Evolutionary conservation across 2,113 vertebrate species (phyloP).

Genomic region (Axis porcinus): DNA sequence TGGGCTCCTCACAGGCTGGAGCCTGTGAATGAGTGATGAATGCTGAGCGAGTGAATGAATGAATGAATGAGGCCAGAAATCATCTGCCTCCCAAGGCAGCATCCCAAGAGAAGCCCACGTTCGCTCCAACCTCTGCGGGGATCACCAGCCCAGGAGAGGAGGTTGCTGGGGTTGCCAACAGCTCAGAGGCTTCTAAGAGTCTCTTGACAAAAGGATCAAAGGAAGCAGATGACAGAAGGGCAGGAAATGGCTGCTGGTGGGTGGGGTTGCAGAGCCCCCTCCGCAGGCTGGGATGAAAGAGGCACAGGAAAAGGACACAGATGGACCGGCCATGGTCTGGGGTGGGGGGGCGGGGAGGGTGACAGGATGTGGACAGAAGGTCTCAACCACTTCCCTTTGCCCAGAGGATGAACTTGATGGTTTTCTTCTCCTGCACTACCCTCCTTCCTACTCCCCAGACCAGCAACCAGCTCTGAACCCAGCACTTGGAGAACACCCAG

Average conservation of each 20-base stretch:
- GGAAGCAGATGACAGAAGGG: not conserved
- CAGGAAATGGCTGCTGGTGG: not conserved
- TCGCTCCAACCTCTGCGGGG: not conserved
- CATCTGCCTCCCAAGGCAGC: not conserved
- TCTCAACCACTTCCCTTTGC: not conserved
- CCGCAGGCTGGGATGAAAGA: not conserved
- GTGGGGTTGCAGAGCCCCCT: not conserved
- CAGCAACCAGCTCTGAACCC: not conserved
- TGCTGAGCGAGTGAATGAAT: not conserved
- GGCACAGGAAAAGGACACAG: conserved; percentile 41
- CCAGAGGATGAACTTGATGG: not conserved
- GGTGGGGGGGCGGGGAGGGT: too few relatives aligned
- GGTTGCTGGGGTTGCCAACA: not conserved
- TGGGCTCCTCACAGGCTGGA: not conserved
- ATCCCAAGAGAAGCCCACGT: not conserved
- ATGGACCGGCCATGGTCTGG: not conserved
- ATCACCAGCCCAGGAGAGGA: not conserved
- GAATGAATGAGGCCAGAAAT: not conserved
- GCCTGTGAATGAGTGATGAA: not conserved
- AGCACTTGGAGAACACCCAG: not conserved
- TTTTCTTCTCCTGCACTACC: not conserved
- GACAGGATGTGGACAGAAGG: not conserved
- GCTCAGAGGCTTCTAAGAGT: not conserved
- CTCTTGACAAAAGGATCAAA: not conserved
- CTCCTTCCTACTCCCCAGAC: not conserved